A percentile compares a stretch with the other conserved stretches of the same genome.
Evolutionary conservation across 2,113 vertebrate species (phyloP).

Genomic region (Phoenicopterus ruber): DNA sequence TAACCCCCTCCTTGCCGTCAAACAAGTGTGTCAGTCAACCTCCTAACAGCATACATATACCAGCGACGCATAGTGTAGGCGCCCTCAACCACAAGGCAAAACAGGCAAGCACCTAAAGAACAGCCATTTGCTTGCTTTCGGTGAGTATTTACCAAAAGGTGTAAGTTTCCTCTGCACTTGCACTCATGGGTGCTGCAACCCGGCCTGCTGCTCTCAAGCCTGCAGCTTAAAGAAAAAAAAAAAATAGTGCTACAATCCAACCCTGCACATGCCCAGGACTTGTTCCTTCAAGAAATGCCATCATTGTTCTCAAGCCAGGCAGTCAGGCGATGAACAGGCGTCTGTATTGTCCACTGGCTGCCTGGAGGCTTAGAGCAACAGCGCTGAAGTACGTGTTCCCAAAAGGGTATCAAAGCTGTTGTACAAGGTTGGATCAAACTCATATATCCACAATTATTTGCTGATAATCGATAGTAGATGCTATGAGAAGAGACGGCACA

Average conservation of each 20-base stretch:
- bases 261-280: conserved; percentile 26
- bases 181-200: background rate
- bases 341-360: conserved; percentile 14
- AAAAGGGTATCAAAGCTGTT: background rate
- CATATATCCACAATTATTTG: background rate
- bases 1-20: conserved; percentile 30
- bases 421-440: background rate
- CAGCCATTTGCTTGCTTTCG: background rate
- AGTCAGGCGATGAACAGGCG: background rate
- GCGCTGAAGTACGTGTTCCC: background rate
- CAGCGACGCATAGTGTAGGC: fast-evolving
- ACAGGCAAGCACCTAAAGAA: background rate
- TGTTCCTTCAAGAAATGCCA: conserved; percentile 34
- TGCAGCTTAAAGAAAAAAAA: background rate
- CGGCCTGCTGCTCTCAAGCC: background rate
- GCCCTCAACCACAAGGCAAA: background rate
- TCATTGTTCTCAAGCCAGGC: background rate
- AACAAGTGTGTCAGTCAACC: background rate
- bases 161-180: background rate
- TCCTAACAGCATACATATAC: background rate
- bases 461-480: background rate
- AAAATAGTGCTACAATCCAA: background rate
- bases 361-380: background rate
- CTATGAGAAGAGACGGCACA: background rate
- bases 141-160: background rate